Evolutionary conservation across 2,797 vertebrate genomes (phyloP).

Genomic region (Acomys russatus): DNA sequence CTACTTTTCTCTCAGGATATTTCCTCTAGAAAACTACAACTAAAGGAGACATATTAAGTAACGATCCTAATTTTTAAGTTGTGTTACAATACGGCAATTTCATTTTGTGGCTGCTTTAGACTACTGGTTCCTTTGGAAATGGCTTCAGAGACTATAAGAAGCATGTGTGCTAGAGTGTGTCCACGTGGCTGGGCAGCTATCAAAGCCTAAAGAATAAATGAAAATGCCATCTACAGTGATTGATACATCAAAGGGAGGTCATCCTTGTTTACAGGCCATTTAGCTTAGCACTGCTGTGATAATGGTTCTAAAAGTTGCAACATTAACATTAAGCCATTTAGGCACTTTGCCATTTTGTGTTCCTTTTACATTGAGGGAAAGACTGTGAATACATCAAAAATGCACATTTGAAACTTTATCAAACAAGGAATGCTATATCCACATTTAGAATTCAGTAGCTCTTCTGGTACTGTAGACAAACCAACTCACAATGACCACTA

Average conservation of each 20-base stretch:
- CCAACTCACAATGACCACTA: not conserved
- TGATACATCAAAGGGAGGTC: not conserved
- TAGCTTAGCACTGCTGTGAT: not conserved
- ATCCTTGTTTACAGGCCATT: not conserved
- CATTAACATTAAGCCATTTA: not conserved
- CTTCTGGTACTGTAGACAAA: not conserved
- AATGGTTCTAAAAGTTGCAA: not conserved
- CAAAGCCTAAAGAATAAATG: not conserved
- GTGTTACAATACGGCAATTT: not conserved
- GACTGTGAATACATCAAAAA: constrained; percentile 16
- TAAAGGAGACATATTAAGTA: not conserved
- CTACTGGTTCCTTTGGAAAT: constrained; percentile 1
- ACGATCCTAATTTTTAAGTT: not conserved
- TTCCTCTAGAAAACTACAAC: not conserved
- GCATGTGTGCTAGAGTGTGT: not conserved
- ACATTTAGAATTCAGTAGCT: not conserved
- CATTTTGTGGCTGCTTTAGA: not conserved
- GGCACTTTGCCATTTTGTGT: not conserved
- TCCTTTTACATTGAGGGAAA: not conserved
- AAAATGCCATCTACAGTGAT: not conserved
- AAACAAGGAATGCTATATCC: not conserved
- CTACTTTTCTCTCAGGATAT: not conserved
- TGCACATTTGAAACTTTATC: not conserved
- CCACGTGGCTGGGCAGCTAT: not conserved
- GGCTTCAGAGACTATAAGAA: not conserved